Conservation (phyloP, 2,888 invertebrate genomes). For the Platycheirus albimanus region DNA sequence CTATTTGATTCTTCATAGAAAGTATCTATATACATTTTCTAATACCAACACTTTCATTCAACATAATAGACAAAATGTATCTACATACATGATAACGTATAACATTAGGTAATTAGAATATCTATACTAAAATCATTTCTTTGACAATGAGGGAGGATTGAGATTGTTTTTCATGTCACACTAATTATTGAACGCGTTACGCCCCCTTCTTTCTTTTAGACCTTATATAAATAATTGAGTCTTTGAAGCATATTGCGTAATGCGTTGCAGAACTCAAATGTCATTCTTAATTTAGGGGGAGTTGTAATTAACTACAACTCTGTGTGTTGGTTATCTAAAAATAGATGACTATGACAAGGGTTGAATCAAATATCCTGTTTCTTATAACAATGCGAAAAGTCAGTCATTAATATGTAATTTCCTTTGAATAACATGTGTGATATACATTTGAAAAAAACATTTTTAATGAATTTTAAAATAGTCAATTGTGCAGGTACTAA, state of each 20-base stretch:
- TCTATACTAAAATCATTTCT: neutral
- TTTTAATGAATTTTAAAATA: no score
- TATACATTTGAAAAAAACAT: no score
- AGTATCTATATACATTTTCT: no score
- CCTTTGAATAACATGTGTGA: slow-evolving; percentile 31
- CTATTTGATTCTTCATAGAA: no score
- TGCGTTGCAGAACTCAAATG: slow-evolving; percentile 21
- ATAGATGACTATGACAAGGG: slow-evolving; percentile 28
- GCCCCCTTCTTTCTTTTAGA: slow-evolving; percentile 37
- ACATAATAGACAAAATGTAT: no score
- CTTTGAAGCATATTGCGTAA: neutral
- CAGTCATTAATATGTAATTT: slow-evolving; percentile 36
- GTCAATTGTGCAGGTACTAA: no score
- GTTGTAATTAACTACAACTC: slow-evolving; percentile 13
- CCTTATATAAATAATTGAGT: neutral
- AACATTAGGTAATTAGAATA: no score
- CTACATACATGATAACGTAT: no score
- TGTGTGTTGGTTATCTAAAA: neutral
- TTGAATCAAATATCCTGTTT: slow-evolving; percentile 6
- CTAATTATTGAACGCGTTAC: slow-evolving; percentile 17
- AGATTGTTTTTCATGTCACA: neutral
- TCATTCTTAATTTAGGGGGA: slow-evolving; percentile 8
- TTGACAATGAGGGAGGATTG: neutral
- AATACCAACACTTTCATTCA: no score
- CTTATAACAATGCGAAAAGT: neutral